A percentile compares a stretch with the other conserved stretches of the same genome.
These are phyloP conservation scores for Platyscapa corneri DNA, from an alignment of 1,140 invertebrate species.

Conservation along the genomic window DNA sequence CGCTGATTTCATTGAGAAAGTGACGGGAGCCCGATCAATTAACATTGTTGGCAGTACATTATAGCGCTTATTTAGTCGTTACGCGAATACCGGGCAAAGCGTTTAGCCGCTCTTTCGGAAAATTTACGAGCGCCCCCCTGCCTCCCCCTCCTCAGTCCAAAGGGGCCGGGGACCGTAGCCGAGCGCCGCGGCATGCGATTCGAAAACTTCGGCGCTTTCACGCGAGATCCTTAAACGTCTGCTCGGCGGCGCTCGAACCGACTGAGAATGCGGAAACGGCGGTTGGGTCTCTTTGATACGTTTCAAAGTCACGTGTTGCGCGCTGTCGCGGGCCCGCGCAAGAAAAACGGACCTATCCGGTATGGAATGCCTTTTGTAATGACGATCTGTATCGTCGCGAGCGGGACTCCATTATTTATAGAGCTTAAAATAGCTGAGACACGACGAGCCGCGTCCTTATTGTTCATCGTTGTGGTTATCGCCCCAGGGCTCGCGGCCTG, in stretches of 20 bases:
- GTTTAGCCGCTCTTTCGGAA: not conserved
- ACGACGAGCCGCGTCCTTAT: not conserved
- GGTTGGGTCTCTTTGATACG: conserved; percentile 26
- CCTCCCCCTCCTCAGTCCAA: too few relatives aligned
- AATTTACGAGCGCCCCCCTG: conserved; percentile 38
- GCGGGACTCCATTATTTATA: conserved; percentile 21
- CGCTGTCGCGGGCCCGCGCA: not conserved
- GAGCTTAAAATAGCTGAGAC: not conserved
- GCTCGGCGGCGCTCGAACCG: not conserved
- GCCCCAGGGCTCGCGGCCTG: not conserved
- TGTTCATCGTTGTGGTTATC: not conserved
- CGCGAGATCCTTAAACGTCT: conserved; percentile 36
- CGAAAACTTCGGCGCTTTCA: conserved; percentile 43
- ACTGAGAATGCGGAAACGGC: conserved; percentile 43
- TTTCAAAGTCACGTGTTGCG: conserved; percentile 34
- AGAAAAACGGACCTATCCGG: conserved; percentile 35
- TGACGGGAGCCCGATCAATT: conserved; percentile 9
- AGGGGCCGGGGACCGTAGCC: too few relatives aligned
- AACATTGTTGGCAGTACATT: conserved; percentile 15
- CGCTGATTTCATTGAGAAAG: not conserved
- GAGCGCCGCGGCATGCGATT: conserved; percentile 5
- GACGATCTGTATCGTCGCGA: conserved; percentile 18
- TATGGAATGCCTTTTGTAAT: conserved; percentile 45
- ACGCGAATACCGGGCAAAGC: not conserved
- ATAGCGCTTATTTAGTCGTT: conserved; percentile 26